Conservation (phyloP, 2,113 vertebrate species). For the Puffinus mauretanicus region DNA sequence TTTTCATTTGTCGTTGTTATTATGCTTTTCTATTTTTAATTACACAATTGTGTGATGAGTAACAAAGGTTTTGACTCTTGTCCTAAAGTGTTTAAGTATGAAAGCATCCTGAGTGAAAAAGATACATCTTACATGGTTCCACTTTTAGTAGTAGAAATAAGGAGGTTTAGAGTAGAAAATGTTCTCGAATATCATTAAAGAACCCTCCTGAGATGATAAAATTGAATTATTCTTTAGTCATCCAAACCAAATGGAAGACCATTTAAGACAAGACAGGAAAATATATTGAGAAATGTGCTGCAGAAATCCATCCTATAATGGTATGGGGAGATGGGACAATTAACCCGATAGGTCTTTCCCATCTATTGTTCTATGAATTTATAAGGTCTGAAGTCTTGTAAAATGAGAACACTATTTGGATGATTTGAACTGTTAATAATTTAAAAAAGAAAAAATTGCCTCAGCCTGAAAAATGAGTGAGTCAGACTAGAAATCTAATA, state of each 20-base stretch:
- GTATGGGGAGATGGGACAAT: neutral
- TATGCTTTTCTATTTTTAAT: neutral
- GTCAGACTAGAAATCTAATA: conserved; percentile 12
- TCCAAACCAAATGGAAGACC: neutral
- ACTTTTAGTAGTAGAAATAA: neutral
- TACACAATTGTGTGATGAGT: neutral
- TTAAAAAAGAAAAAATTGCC: neutral
- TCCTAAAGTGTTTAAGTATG: neutral
- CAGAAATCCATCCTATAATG: neutral
- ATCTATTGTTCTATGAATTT: conserved; percentile 3
- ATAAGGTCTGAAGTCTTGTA: neutral
- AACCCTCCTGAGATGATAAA: neutral
- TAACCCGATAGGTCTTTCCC: neutral
- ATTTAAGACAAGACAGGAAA: neutral
- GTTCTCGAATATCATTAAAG: neutral
- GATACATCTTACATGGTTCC: neutral
- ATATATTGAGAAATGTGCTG: neutral
- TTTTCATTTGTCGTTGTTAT: neutral
- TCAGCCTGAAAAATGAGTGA: neutral
- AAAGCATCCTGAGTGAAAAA: neutral
- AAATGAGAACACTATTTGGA: neutral
- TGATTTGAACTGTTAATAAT: neutral
- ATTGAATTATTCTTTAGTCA: neutral
- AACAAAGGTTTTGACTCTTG: neutral
- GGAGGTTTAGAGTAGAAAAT: neutral